Conservation (phyloP, 1,140 invertebrate species). For the Hylaeus volcanicus region DNA sequence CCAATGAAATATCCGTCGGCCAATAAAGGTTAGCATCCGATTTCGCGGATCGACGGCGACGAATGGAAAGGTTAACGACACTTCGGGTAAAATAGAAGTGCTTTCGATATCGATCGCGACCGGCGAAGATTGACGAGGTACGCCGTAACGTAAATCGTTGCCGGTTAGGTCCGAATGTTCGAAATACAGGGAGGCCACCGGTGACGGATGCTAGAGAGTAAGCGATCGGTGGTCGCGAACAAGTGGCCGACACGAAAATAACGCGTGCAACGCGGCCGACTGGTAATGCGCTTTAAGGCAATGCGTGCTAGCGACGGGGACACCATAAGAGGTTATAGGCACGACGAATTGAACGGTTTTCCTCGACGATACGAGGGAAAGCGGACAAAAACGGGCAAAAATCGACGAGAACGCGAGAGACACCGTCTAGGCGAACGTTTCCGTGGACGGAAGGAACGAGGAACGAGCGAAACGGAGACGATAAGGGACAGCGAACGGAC, state of each 20-base stretch:
- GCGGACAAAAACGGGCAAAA: neutral
- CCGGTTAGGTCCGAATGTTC: neutral
- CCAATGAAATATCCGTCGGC: neutral
- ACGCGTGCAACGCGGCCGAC: conserved; percentile 14
- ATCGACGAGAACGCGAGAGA: neutral
- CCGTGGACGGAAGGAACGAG: neutral
- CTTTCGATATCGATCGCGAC: conserved; percentile 3
- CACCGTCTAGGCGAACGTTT: neutral
- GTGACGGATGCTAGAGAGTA: neutral
- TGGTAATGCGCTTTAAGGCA: conserved; percentile 28
- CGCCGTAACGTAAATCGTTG: neutral
- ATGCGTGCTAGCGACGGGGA: neutral
- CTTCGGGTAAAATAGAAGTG: neutral
- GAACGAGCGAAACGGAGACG: neutral
- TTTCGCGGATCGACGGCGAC: neutral
- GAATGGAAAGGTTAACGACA: conserved; percentile 16
- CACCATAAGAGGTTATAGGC: conserved; percentile 27
- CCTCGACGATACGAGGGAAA: neutral
- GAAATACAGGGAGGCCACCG: neutral
- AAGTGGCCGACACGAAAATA: conserved; percentile 41
- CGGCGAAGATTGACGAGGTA: neutral
- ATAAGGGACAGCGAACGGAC: conserved; percentile 4
- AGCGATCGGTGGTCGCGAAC: conserved; percentile 25
- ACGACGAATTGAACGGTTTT: neutral
- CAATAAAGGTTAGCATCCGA: neutral